Base-by-base conservation (phyloP, 1,140 invertebrate genomes). In the Tetraneura akinire region DNA sequence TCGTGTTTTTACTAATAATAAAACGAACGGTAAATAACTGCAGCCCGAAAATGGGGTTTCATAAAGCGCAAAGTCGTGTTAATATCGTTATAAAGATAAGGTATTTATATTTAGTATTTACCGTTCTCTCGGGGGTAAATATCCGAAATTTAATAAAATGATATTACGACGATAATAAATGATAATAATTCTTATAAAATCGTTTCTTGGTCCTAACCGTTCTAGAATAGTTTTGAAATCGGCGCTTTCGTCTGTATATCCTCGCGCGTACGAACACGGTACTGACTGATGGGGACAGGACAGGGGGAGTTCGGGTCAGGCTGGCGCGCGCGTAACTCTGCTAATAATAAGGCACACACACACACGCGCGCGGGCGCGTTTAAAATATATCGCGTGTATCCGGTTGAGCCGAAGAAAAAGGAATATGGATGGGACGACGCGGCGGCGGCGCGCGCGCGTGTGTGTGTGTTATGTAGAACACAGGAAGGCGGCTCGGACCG, bases 391-490 rank as follows among this genome's bases (percentile, higher is more conserved):
- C 26, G 68, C 23, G 47, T n/a, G 68, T 74, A 74, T 74, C 71
- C 71, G 71, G 71, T 74, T 57, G 71, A 9, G 71, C 71, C n/a
- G 51, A 74, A 74, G 71, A 74, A 74, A 74, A 74, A 74, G 71
- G 51, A 74, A 53, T 55, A 55, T 57, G 47, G 70, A 53, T 73
- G 70, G 26, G 70, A 73, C 53, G 66, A 23, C 10, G 29, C 29
- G 62, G n/a, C n/a, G n/a, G n/a, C n/a, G n/a, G n/a, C 26, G 60
- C 11, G 21, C 26, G 70, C 51, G 70, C 45, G 42, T 45, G 62
- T 45, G 68, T 21, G 71, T 42, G 71, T 13, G 51, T 53, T 74
- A 73, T 74, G 51, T 74, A 74, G 71, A 74, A 74, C 71, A 74
- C 71, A 74, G 71, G 71, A 74, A 74, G 71, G 71, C 71, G 71